Evolutionary conservation across 2,797 vertebrate genomes (phyloP).

Genomic region (Acanthis flammea): DNA sequence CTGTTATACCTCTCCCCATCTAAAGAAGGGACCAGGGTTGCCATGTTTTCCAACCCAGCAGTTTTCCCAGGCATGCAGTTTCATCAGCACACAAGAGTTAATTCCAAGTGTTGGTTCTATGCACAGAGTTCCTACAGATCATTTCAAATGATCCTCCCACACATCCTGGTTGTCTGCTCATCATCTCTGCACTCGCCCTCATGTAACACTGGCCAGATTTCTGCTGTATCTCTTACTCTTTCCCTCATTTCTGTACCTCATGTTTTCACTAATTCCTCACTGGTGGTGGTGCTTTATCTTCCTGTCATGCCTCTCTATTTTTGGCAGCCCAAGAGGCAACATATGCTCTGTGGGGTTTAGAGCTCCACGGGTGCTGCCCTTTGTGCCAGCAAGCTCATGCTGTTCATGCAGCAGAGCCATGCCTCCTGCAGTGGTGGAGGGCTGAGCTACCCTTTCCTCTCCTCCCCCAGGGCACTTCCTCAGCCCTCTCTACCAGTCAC

Average conservation of each 20-base stretch:
- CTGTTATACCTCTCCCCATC: neutral
- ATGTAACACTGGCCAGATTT: neutral
- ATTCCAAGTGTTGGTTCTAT: neutral
- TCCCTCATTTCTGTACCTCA: neutral
- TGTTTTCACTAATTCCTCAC: neutral
- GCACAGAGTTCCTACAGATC: neutral
- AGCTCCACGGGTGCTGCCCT: fast-evolving
- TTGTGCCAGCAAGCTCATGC: neutral
- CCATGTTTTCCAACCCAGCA: neutral
- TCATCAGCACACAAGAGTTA: fast-evolving
- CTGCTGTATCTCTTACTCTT: neutral
- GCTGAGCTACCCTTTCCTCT: neutral
- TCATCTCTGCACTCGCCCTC: fast-evolving
- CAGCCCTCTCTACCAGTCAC: neutral
- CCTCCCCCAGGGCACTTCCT: neutral
- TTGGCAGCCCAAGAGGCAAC: neutral
- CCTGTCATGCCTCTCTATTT: neutral
- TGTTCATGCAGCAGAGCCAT: fast-evolving
- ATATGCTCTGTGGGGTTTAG: neutral
- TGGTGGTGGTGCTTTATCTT: neutral
- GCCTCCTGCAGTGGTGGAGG: neutral
- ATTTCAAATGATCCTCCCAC: neutral
- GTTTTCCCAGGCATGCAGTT: fast-evolving
- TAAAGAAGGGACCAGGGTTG: neutral
- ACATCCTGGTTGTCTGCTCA: neutral